These are phyloP conservation scores for Chaetodon trifascialis DNA, from an alignment of 2,113 vertebrate genomes.

Conservation along the genomic window DNA sequence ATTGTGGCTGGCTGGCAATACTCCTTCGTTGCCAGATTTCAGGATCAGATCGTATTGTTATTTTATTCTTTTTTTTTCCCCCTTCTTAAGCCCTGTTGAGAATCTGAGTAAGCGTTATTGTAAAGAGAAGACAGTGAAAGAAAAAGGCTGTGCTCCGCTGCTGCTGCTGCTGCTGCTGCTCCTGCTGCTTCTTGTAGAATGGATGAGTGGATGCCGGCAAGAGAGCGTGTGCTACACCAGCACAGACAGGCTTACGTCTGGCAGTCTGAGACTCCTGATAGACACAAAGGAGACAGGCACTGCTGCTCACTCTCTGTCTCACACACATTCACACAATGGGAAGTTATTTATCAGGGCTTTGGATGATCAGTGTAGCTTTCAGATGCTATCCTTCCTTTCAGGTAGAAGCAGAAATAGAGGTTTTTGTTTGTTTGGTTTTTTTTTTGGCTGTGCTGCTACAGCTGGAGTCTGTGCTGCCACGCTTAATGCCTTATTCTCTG, in stretches of 20 bases:
- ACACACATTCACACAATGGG: conserved; percentile 23
- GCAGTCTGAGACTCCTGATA: conserved; percentile 77
- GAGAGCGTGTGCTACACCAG: conserved; percentile 65
- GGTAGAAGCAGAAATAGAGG: not conserved
- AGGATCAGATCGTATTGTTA: conserved; percentile 1
- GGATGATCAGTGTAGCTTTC: conserved; percentile 32
- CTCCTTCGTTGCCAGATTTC: conserved; percentile 37
- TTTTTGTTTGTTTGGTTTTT: not conserved
- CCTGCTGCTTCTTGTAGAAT: conserved; percentile 50
- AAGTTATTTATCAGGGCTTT: conserved; percentile 36
- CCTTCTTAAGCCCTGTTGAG: conserved; percentile 11
- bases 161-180: conserved; percentile 50
- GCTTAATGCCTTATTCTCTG: conserved; percentile 55
- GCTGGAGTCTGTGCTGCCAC: conserved; percentile 25
- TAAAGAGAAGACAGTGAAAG: conserved; percentile 42
- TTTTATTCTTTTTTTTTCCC: not conserved
- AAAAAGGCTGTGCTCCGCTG: conserved; percentile 36
- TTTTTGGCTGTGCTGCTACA: conserved; percentile 11
- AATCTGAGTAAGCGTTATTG: conserved; percentile 18
- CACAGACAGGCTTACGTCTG: conserved; percentile 78
- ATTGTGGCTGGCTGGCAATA: conserved; percentile 6
- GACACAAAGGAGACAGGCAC: conserved; percentile 83
- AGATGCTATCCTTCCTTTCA: not conserved
- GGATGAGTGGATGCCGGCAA: conserved; percentile 69
- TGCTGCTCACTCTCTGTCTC: conserved; percentile 51